phyloP scores from a whole-genome alignment of 1,140 invertebrate species.

The Ips nitidus region DNA sequence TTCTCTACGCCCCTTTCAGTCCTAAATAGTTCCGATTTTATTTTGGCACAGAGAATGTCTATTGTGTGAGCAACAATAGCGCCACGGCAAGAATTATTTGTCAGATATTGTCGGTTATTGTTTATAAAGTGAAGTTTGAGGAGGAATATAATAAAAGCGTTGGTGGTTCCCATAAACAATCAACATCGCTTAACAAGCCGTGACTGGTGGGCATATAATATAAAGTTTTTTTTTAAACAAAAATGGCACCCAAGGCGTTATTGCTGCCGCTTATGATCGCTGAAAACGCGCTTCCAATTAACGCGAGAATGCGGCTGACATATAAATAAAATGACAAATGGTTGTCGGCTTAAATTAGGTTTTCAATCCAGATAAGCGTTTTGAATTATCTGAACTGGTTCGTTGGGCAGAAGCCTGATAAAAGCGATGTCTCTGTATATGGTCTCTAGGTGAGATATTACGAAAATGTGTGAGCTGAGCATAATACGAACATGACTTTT shows the following conservation, averaged over 20 bases:
- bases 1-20: slow-evolving; percentile 15
- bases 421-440: slow-evolving; percentile 27
- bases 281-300: slow-evolving; percentile 31
- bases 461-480: neutral
- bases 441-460: slow-evolving; percentile 33
- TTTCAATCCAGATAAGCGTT: slow-evolving; percentile 37
- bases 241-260: neutral
- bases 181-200: neutral
- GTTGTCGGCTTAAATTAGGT: slow-evolving; percentile 38
- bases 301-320: slow-evolving; percentile 31
- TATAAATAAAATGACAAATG: slow-evolving; percentile 39
- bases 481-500: neutral
- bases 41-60: slow-evolving; percentile 5
- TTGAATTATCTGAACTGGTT: slow-evolving; percentile 38
- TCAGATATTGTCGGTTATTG: neutral
- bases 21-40: slow-evolving; percentile 11
- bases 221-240: slow-evolving; percentile 9
- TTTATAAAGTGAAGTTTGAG: neutral
- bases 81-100: slow-evolving; percentile 1
- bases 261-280: slow-evolving; percentile 2
- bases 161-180: neutral
- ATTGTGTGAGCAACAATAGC: slow-evolving; percentile 10
- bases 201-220: slow-evolving; percentile 2
- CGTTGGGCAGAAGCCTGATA: slow-evolving; percentile 32
- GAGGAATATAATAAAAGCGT: neutral